Evolutionary conservation across 2,888 invertebrate species (phyloP).

Genomic region (Caenorhabditis doughertyi): DNA sequence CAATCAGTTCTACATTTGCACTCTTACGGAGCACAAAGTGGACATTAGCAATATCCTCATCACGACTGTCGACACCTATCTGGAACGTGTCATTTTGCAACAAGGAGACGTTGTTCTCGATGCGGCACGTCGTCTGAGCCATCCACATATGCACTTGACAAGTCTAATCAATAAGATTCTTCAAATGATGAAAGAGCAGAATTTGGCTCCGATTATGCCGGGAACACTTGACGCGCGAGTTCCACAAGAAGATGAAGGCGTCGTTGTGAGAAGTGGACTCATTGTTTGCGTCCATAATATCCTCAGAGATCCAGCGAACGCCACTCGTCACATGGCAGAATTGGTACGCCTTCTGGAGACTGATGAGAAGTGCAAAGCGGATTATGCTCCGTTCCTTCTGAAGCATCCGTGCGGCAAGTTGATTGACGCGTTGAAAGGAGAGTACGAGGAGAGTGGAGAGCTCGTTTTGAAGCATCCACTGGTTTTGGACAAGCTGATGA

Average conservation of each 20-base stretch:
- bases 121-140: conserved; percentile 61
- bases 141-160: conserved; percentile 64
- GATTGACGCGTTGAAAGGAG: background rate
- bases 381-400: background rate
- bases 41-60: conserved; percentile 44
- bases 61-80: conserved; percentile 47
- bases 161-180: conserved; percentile 65
- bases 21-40: conserved; percentile 31
- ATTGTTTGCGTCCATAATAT: conserved; percentile 66
- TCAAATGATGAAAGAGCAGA: conserved; percentile 54
- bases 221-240: conserved; percentile 51
- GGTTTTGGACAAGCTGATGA: background rate
- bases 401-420: background rate
- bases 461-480: background rate
- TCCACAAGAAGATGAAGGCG: conserved; percentile 52
- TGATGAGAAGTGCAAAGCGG: background rate
- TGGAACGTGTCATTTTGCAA: conserved; percentile 57
- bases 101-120: conserved; percentile 65
- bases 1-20: conserved; percentile 52
- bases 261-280: conserved; percentile 56
- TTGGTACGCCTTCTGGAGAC: background rate
- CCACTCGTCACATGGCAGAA: conserved; percentile 29
- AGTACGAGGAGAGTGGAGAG: background rate
- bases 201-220: conserved; percentile 54
- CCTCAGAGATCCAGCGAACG: conserved; percentile 55